phyloP scores from a whole-genome alignment of 2,113 vertebrate genomes.

The Pluvianellus socialis region DNA sequence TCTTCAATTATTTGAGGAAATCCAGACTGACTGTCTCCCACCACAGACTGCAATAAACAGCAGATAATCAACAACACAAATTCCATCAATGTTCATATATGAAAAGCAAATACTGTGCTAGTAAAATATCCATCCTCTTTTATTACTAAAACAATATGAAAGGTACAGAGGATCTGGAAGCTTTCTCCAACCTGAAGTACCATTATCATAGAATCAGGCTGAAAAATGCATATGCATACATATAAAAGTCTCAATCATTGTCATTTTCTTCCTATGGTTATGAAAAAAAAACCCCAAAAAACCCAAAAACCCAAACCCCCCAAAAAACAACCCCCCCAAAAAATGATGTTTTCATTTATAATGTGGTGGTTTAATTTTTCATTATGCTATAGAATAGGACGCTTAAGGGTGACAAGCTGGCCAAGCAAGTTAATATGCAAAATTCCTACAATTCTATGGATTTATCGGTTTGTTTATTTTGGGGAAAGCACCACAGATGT shows the following conservation, averaged over 20 bases:
- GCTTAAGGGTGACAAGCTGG: background rate
- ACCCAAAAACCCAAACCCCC: background rate
- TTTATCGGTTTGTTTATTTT: background rate
- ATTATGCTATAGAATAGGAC: background rate
- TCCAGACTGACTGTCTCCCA: background rate
- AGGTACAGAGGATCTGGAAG: background rate
- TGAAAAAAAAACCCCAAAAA: background rate
- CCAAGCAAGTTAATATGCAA: background rate
- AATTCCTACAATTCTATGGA: background rate
- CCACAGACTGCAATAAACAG: background rate
- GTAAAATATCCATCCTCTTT: background rate
- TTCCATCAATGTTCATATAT: background rate
- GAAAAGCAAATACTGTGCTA: background rate
- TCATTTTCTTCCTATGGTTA: background rate
- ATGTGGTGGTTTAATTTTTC: background rate
- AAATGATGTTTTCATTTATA: background rate
- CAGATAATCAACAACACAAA: background rate
- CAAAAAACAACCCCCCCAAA: background rate
- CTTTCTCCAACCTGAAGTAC: background rate
- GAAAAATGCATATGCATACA: background rate
- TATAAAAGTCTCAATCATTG: background rate
- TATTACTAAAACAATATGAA: background rate
- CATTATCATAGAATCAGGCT: background rate
- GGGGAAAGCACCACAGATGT: background rate
- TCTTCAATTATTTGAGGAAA: background rate